These are phyloP conservation scores for Psophia crepitans DNA, from an alignment of 2,113 vertebrate genomes.

Conservation along the genomic window DNA sequence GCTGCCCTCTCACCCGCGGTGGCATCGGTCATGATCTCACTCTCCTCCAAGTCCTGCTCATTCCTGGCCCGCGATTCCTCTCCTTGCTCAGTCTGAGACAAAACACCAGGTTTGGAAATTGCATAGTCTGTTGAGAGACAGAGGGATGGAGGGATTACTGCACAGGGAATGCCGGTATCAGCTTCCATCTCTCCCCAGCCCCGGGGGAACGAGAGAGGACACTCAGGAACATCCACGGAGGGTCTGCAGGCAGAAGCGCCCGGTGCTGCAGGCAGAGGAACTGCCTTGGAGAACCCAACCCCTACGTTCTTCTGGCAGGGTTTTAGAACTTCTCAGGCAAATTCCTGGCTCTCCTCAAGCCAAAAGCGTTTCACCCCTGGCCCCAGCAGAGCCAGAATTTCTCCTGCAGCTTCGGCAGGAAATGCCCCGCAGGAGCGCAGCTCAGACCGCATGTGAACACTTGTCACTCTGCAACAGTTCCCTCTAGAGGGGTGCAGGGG, in stretches of 20 bases:
- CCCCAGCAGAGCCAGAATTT: background rate
- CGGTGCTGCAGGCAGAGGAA: background rate
- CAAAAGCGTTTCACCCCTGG: background rate
- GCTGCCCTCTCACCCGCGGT: conserved; percentile 66
- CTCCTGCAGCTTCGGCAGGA: background rate
- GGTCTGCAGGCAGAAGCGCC: background rate
- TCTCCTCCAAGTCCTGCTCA: conserved; percentile 75
- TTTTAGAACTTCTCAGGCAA: background rate
- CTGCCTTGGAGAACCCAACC: background rate
- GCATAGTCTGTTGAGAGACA: conserved; percentile 74
- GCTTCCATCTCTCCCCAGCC: background rate
- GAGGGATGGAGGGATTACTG: background rate
- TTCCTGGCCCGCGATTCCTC: conserved; percentile 52
- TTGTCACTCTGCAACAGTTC: background rate
- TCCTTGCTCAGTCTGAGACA: conserved; percentile 76
- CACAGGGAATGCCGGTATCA: rapidly evolving
- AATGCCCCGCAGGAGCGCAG: background rate
- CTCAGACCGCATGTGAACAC: background rate
- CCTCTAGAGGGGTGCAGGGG: background rate
- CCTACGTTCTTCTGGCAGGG: rapidly evolving
- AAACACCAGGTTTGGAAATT: conserved; percentile 78
- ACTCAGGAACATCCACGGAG: background rate
- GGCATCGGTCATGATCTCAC: conserved; percentile 68
- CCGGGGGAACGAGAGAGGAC: rapidly evolving
- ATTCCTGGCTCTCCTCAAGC: background rate